Evolutionary conservation across 2,113 vertebrate species (phyloP), one percentile per base, ranked within the genome.

Genomic region (Lontra canadensis): DNA sequence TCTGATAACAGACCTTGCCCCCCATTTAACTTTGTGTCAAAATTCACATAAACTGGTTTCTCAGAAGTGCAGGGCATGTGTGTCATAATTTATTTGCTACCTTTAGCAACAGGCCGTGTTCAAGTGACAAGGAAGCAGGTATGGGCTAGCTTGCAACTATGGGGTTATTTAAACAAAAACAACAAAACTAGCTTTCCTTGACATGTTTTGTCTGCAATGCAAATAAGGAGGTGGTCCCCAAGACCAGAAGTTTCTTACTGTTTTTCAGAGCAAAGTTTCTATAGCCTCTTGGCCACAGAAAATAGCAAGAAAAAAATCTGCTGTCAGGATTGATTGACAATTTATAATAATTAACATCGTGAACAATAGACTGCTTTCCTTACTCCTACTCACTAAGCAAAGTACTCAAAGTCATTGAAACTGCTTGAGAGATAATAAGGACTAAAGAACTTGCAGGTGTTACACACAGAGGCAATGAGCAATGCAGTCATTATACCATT

Each of bases 381-480:
- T 34, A 73, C 90, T 98, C 81, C 85, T 96, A 94, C 11, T 94
- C 95, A 81, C 34, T 93, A 89, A 90, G 18, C 36, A 93, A 98
- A 97, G 57, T 23, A 42, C 90, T 97, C 47, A 80, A 88, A 97
- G 97, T 89, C 83, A 83, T 47, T 86, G 94, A 88, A 98, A 69
- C 73, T 42, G 11, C 85, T 57, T 83, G 49, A 92, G 71, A 88
- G 59, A 42, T 78, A 97, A 97, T 84, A 96, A 97, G 52, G 61
- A 90, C 74, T 93, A 74, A 61, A 96, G 97, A 71, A 96, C 57
- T 76, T 95, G 71, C 82, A 98, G 96, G 96, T 83, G 96, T 57
- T 95, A 74, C 14, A 36, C 17, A 93, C 36, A 84, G 89, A 97
- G 92, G 55, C 91, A 49, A 3, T 81, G 86, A 95, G 14, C 39